These are phyloP conservation scores for Pristionchus pacificus DNA, from an alignment of 1,140 invertebrate species.

Conservation along the genomic window DNA sequence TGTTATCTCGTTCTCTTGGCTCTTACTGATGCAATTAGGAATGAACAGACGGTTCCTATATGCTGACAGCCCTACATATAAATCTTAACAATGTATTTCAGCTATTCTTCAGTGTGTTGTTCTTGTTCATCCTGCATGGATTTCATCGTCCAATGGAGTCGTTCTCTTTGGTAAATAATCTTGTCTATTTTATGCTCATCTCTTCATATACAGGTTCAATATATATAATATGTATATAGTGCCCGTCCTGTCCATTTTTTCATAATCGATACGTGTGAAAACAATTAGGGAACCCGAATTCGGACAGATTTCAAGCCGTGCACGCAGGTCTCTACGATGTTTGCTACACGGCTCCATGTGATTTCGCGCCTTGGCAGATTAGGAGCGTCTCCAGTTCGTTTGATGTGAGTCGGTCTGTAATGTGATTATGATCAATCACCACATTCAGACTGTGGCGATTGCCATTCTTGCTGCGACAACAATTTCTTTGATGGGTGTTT, in stretches of 20 bases:
- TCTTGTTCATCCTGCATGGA: slow-evolving; percentile 34
- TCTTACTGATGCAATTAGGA: too few species aligned
- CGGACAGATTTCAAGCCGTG: too few species aligned
- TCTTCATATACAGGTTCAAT: too few species aligned
- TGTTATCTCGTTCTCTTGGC: too few species aligned
- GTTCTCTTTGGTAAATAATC: not conserved
- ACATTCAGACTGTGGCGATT: slow-evolving; percentile 29
- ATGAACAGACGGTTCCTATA: too few species aligned
- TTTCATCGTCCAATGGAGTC: slow-evolving; percentile 26
- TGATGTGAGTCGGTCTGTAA: not conserved
- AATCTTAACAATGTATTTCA: too few species aligned
- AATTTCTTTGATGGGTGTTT: slow-evolving; percentile 28
- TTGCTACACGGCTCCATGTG: not conserved
- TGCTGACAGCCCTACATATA: too few species aligned
- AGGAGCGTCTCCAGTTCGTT: slow-evolving; percentile 11
- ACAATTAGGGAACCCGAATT: slow-evolving; percentile 24
- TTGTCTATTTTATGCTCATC: too few species aligned
- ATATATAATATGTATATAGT: too few species aligned
- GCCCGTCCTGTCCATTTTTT: too few species aligned
- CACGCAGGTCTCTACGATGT: not conserved
- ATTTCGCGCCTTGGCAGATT: not conserved
- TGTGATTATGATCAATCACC: slow-evolving; percentile 12
- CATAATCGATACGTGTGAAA: slow-evolving; percentile 33
- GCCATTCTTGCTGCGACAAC: slow-evolving; percentile 27
- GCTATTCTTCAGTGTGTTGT: slow-evolving; percentile 33